phyloP scores from a whole-genome alignment of 2,113 vertebrate species.

The Cinclus mexicanus region DNA sequence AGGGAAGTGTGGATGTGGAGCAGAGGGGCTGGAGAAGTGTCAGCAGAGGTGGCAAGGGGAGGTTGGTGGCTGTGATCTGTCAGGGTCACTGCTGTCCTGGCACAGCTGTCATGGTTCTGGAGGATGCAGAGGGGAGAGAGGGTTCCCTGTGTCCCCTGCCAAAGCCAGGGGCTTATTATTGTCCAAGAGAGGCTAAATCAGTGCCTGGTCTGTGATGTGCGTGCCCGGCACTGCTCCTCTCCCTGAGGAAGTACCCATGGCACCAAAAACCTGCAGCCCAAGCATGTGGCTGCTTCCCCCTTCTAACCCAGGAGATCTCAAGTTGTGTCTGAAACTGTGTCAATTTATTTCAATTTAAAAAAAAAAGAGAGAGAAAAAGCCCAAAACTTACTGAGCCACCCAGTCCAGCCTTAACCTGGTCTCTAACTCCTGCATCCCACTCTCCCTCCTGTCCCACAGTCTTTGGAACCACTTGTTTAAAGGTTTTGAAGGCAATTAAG shows the following conservation, averaged over 20 bases:
- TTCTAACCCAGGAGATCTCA: background rate
- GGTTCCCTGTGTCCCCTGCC: background rate
- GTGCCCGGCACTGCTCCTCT: background rate
- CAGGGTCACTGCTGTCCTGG: background rate
- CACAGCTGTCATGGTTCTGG: accelerated
- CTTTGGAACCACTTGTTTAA: background rate
- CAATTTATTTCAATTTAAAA: background rate
- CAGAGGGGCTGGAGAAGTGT: background rate
- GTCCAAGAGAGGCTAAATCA: background rate
- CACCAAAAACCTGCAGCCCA: background rate
- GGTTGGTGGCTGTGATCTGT: background rate
- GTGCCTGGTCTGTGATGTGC: background rate
- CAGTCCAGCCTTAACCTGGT: background rate
- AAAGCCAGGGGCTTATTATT: background rate
- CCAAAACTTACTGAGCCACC: background rate
- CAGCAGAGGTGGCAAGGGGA: background rate
- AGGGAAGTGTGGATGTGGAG: background rate
- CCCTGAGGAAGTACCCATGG: background rate
- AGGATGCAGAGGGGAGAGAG: too few species aligned
- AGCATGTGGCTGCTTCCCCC: background rate
- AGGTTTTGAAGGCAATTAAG: background rate
- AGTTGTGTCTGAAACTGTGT: background rate
- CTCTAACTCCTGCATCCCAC: background rate
- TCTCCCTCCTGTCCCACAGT: background rate
- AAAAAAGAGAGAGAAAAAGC: background rate